Base-by-base conservation (phyloP, 2,888 invertebrate genomes). In the Lycocerus yunnanus region DNA sequence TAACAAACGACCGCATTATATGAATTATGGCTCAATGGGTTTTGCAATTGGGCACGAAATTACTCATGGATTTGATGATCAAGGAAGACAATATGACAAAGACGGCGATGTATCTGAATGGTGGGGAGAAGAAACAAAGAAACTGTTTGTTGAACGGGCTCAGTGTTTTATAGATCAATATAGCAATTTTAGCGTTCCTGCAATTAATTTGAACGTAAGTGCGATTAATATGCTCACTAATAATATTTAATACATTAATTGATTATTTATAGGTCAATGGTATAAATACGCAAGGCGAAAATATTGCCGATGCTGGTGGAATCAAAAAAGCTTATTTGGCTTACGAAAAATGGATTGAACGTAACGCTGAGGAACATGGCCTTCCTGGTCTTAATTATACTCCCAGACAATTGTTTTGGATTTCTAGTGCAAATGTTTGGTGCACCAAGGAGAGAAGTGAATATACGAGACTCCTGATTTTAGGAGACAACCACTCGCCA, bases 1-100 rank as follows among this genome's bases (percentile, higher is more conserved):
- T 66, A 93, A 94, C 66, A 91, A 93, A 58, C 92, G 96, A 21
- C 96, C 96, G 0, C 92, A 91, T 80, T 96, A 95, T 84, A 92
- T 95, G 92, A 95, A 95, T 86, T 95, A 93, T 81, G 95, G 94
- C 15, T 93, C 93, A 8, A 94, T 96, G 77, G 95, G 95, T 1
- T 94, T 93, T 81, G 93, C 95, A 13, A 95, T 95, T 82, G 95
- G 95, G 0, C 95, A 95, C 83, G 95, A 95, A 88, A 94, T 96
- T 68, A 95, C 95, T 0, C 95, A 95, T 82, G 94, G 94, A 9
- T 95, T 95, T 81, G 94, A 94, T 83, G 76, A 76, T 27, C n/a
- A 8, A 13, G 76, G 76, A 1, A 73, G 66, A 18, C 71, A 71
- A 20, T 18, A 43, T 10, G 71, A 73, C 61, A 61, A 66, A 61